Conservation (phyloP, 2,797 vertebrate genomes). For the Manis crassicaudata region DNA sequence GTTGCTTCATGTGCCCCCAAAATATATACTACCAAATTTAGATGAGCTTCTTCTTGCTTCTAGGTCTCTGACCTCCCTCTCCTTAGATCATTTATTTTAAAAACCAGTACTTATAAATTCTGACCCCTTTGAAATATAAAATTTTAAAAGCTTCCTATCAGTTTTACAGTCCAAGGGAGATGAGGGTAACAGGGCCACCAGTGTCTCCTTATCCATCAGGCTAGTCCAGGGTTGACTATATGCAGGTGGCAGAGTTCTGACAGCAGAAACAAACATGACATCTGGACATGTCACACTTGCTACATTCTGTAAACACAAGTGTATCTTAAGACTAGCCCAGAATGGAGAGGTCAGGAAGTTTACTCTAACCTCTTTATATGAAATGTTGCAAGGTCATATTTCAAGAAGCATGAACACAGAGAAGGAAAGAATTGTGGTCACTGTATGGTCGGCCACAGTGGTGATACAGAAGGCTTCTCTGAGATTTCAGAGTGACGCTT, state of each 20-base stretch:
- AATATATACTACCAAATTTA: background rate
- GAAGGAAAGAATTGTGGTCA: background rate
- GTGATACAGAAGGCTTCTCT: background rate
- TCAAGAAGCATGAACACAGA: background rate
- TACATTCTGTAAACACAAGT: background rate
- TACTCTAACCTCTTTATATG: background rate
- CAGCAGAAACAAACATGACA: background rate
- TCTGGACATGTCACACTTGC: background rate
- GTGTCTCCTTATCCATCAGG: background rate
- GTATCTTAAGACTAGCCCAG: background rate
- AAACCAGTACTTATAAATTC: background rate
- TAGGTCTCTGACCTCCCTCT: background rate
- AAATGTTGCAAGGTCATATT: background rate
- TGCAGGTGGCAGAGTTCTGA: background rate
- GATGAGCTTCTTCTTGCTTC: background rate
- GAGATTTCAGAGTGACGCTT: background rate
- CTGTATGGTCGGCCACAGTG: background rate
- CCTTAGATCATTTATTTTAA: background rate
- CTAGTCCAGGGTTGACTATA: background rate
- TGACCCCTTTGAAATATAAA: background rate
- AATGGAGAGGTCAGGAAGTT: background rate
- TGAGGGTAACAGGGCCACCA: background rate
- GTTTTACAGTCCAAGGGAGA: background rate
- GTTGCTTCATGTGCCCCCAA: background rate
- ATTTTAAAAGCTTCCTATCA: background rate